Evolutionary conservation across 2,888 invertebrate genomes (phyloP), one percentile per base, ranked within the genome.

Genomic region (Eumacrocentrus americanus): DNA sequence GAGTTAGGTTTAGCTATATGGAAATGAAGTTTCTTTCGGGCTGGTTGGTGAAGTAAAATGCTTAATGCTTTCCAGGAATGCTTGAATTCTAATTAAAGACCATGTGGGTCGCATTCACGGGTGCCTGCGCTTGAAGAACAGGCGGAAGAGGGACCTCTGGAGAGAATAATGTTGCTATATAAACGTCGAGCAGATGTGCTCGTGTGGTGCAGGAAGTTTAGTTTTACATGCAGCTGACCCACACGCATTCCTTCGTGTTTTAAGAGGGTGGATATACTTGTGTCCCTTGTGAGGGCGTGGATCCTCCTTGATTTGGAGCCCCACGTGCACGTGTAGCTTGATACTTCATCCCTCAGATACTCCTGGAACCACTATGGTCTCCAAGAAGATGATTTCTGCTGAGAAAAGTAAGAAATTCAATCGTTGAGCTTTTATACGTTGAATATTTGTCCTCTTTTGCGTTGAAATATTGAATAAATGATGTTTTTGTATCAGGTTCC

Each of bases 131-230:
- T 16, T 16, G 58, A 47, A 20, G 38, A 42, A 20, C 16, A 47
- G 57, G 50, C 18, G 61, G 51, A 54, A 42, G n/a, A 40, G 40
- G 16, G 16, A 9, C 1, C 9, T 6, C 2, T n/a, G n/a, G 20
- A 47, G 20, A 44, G 35, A 44, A 55, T 20, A n/a, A n/a, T 46
- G 55, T 46, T 34, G 37, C 37, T 11, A n/a, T n/a, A n/a, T n/a
- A n/a, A 22, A 22, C 23, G 46, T 22, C 63, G 68, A 74, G 74
- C 77, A 76, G 76, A 76, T 77, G 77, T 74, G 63, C 60, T 66
- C 73, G 70, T 71, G 74, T 72, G 76, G 72, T 72, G 50, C 74
- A 76, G 77, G 78, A 77, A 77, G 76, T 77, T 74, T 74, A 73
- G 70, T 67, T 71, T 74, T 72, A 73, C 72, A 72, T 65, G 64